These are phyloP conservation scores for Cyclopterus lumpus DNA, from an alignment of 2,797 vertebrate species.

Conservation along the genomic window DNA sequence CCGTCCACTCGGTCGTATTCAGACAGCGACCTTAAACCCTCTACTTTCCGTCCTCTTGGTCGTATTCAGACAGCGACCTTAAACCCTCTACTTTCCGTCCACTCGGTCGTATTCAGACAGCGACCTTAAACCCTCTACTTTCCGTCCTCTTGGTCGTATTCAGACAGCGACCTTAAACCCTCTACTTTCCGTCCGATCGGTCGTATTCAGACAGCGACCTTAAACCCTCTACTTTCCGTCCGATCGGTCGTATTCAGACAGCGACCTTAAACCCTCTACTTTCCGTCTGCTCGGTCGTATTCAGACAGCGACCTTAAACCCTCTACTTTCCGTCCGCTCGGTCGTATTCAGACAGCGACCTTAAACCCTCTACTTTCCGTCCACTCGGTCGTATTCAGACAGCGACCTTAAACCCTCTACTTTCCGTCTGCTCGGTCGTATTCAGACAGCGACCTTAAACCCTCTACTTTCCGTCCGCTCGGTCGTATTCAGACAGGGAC, in stretches of 20 bases:
- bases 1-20: no score
- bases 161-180: constrained; percentile 4
- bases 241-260: neutral
- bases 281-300: neutral
- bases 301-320: constrained; percentile 1
- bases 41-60: neutral
- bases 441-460: neutral
- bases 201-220: neutral
- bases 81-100: neutral
- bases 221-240: neutral
- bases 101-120: neutral
- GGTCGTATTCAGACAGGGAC: neutral
- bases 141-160: neutral
- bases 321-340: neutral
- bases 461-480: neutral
- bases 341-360: neutral
- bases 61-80: neutral
- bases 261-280: constrained; percentile 9
- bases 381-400: neutral
- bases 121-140: constrained; percentile 10
- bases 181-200: neutral
- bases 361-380: constrained; percentile 1
- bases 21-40: no score
- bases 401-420: constrained; percentile 6
- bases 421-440: neutral